Conservation (phyloP, 2,797 vertebrate species). For the Anabacerthia variegaticeps region DNA sequence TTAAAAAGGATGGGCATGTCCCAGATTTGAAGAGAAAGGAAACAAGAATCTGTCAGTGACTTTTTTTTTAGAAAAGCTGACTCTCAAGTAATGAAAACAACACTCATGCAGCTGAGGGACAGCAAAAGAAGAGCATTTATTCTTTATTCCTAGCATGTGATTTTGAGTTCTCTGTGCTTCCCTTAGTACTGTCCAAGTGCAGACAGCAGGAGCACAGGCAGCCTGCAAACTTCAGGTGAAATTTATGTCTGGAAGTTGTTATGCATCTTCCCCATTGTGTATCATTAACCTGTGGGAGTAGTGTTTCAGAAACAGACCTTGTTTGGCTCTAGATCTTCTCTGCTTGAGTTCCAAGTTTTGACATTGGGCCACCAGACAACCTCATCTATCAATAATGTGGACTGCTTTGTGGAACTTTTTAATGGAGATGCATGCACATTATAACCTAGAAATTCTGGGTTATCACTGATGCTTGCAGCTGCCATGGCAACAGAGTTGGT, state of each 20-base stretch:
- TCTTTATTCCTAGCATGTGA: neutral
- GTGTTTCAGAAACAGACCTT: neutral
- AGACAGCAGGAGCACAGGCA: neutral
- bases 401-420: slow-evolving; percentile 50
- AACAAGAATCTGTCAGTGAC: neutral
- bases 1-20: slow-evolving; percentile 3
- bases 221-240: neutral
- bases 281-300: neutral
- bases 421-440: slow-evolving; percentile 48
- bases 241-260: neutral
- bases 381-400: slow-evolving; percentile 28
- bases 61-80: slow-evolving; percentile 43
- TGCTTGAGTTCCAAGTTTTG: slow-evolving; percentile 59
- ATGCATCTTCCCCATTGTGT: neutral
- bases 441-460: slow-evolving; percentile 65
- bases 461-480: slow-evolving; percentile 71
- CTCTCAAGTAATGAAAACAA: neutral
- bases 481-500: slow-evolving; percentile 70
- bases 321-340: slow-evolving; percentile 35
- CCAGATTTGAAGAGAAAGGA: slow-evolving; percentile 38
- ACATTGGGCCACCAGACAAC: neutral
- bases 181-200: neutral
- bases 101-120: neutral
- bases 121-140: neutral
- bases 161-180: neutral